Base-by-base conservation (phyloP, 2,113 vertebrate species). In the Zosterops hypoxanthus region DNA sequence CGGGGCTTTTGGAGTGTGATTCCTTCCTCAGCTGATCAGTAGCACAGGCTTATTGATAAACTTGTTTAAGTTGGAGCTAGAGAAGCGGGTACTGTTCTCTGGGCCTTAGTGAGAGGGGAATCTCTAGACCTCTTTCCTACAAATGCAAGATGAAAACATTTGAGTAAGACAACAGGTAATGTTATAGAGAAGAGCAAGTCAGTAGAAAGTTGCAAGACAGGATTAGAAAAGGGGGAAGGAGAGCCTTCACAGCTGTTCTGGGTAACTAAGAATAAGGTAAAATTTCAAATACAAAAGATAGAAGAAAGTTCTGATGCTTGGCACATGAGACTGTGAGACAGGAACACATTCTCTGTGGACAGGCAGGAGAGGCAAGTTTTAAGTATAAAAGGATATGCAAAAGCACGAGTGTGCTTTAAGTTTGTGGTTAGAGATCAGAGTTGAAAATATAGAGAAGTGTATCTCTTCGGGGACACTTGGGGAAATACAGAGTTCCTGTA, bases 391-490 rank as follows among this genome's bases (percentile, higher is more conserved):
- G 33, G 29, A 47, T 1, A 0, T 86, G 29, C 26, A 66, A 68
- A 76, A 77, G 4, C 31, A 24, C 33, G 34, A 18, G 2, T 1
- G 2, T 76, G 50, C 50, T 83, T 77, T 78, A n/a, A 34, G 19
- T 73, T 80, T 86, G 55, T 69, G 52, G n/a, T 66, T 94, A 52
- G 42, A 91, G 14, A 82, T 82, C 55, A 39, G 34, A 73, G 47
- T 8, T 92, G 31, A 64, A 82, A 95, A 52, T 63, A 76, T 0
- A 70, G 69, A 26, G 60, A 75, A 47, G 12, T 11, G 2, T 41
- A 19, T 59, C 47, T 14, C 39, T 53, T 71, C 1, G 4, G 77
- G 55, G 39, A 70, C 10, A 2, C 22, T 42, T 72, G 46, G 50
- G 63, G 76, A 94, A 94, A 77, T 39, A 31, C 14, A 20, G 39